These are phyloP conservation scores for Horisme vitalbata DNA, from an alignment of 2,888 invertebrate genomes.

Conservation along the genomic window DNA sequence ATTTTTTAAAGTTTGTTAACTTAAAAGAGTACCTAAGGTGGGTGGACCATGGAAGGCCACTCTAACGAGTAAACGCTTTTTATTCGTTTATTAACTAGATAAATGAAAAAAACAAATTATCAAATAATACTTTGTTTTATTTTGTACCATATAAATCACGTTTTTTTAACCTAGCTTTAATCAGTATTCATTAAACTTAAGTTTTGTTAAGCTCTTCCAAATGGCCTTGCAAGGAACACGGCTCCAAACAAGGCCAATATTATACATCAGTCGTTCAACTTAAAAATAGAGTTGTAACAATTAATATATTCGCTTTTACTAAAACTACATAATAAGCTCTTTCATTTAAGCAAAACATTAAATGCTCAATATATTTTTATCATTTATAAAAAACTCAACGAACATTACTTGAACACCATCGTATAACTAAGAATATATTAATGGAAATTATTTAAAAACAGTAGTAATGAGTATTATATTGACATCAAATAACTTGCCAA, in stretches of 20 bases:
- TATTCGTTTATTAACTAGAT: constrained; percentile 30
- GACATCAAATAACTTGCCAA: constrained; percentile 2
- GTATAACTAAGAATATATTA: constrained; percentile 21
- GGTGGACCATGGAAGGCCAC: constrained; percentile 31
- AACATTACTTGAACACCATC: no score
- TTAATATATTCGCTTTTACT: constrained; percentile 21
- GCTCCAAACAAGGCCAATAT: constrained; percentile 31
- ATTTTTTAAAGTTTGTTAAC: no score
- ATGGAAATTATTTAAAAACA: constrained; percentile 25
- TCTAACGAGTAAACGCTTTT: constrained; percentile 29
- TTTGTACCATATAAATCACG: constrained; percentile 27
- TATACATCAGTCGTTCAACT: constrained; percentile 27
- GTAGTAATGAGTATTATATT: constrained; percentile 13
- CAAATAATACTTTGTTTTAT: constrained; percentile 30
- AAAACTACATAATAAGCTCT: constrained; percentile 22
- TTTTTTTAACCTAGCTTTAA: constrained; percentile 20
- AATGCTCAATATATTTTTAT: constrained; percentile 18
- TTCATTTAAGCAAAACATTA: constrained; percentile 17
- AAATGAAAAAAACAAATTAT: constrained; percentile 18
- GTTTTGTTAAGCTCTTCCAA: constrained; percentile 31
- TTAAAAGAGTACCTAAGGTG: no score
- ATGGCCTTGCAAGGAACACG: constrained; percentile 33
- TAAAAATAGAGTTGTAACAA: constrained; percentile 23
- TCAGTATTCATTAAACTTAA: constrained; percentile 31
- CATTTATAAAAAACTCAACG: no score